These are phyloP conservation scores for Heliocidaris tuberculata DNA, from an alignment of 35 echinoderm and acorn worm species.

Conservation along the genomic window DNA sequence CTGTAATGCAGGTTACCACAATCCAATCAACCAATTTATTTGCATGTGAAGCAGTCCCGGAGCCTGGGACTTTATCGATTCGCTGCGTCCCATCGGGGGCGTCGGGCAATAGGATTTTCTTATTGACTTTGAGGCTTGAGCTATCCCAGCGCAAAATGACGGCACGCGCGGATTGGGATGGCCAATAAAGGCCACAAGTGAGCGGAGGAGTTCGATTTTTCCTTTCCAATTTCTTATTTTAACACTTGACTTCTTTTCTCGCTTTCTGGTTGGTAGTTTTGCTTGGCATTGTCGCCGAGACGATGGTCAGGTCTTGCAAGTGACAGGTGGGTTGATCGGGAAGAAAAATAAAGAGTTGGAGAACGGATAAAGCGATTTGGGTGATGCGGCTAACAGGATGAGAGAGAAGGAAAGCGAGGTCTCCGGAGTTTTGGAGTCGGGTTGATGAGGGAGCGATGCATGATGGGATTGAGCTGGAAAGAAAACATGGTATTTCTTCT, in stretches of 20 bases:
- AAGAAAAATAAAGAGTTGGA: slow-evolving; percentile 21
- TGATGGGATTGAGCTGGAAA: slow-evolving; percentile 27
- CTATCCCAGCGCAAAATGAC: slow-evolving; percentile 20
- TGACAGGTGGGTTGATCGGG: slow-evolving; percentile 16
- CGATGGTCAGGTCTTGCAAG: neutral
- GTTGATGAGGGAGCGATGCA: slow-evolving; percentile 7
- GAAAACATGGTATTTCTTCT: slow-evolving; percentile 7
- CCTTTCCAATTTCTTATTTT: neutral
- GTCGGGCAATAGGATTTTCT: slow-evolving; percentile 33
- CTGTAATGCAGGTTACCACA: neutral
- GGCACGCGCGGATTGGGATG: neutral
- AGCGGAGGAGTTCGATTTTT: slow-evolving; percentile 20
- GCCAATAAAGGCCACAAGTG: slow-evolving; percentile 35
- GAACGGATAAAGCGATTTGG: neutral
- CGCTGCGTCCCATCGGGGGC: slow-evolving; percentile 20
- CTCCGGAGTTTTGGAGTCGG: neutral
- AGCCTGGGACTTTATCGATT: slow-evolving; percentile 33
- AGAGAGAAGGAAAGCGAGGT: neutral
- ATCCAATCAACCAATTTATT: slow-evolving; percentile 5
- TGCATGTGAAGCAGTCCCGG: slow-evolving; percentile 19
- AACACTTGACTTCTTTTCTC: neutral
- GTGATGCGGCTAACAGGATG: slow-evolving; percentile 23
- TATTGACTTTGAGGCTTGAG: slow-evolving; percentile 29
- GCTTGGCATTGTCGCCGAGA: slow-evolving; percentile 5
- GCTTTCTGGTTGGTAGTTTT: neutral